Conservation (phyloP, 2,797 vertebrate genomes). For the Clarias laeviceps region DNA sequence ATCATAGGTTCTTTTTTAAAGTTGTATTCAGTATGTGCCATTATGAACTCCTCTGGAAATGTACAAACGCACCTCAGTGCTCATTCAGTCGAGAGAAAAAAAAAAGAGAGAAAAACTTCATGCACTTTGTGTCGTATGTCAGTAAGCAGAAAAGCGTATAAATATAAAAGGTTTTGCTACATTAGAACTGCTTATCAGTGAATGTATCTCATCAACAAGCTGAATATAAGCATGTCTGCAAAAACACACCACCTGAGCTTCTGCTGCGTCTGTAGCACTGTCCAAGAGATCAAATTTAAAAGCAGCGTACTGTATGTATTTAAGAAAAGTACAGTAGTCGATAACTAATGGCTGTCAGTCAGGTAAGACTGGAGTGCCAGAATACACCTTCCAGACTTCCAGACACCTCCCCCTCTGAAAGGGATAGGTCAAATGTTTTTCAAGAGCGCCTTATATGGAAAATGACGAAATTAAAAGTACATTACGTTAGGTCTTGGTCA, state of each 20-base stretch:
- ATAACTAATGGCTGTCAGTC: neutral
- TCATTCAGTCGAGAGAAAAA: neutral
- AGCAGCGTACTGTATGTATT: neutral
- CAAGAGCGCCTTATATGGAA: no score
- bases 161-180: constrained; percentile 1
- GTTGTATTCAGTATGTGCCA: constrained; percentile 7
- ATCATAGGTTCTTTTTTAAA: neutral
- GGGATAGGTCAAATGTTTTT: no score
- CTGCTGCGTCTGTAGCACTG: constrained; percentile 38
- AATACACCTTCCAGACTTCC: neutral
- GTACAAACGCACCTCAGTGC: neutral
- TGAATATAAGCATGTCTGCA: constrained; percentile 39
- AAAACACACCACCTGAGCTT: constrained; percentile 42
- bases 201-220: constrained; percentile 43
- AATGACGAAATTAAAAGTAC: no score
- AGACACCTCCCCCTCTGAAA: no score
- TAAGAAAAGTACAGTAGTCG: neutral
- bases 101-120: neutral
- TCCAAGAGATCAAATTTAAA: neutral
- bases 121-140: constrained; percentile 8
- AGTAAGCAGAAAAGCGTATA: constrained; percentile 19
- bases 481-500: no score
- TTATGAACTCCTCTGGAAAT: constrained; percentile 3
- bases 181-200: constrained; percentile 26
- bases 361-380: neutral